Conservation (phyloP, 1,140 invertebrate genomes). For the Lanistes nyassanus region DNA sequence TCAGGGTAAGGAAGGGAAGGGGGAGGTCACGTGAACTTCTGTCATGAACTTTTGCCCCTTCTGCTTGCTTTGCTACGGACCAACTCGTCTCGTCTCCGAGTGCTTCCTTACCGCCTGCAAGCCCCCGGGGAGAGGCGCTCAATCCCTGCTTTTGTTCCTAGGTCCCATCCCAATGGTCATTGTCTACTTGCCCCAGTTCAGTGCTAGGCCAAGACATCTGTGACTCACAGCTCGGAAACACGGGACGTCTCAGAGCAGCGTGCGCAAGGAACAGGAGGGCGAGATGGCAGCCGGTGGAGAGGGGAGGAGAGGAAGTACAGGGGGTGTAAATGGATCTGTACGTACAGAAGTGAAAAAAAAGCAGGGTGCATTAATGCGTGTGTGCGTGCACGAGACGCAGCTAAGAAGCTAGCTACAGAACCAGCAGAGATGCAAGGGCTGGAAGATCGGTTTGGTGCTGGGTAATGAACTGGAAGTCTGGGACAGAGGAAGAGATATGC, state of each 20-base stretch:
- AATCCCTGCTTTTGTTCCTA: background rate
- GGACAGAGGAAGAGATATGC: no score
- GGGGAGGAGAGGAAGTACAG: background rate
- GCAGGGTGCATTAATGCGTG: no score
- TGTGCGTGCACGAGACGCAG: no score
- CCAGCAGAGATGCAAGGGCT: no score
- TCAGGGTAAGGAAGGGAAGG: no score
- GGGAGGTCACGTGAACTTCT: no score
- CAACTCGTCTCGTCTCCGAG: background rate
- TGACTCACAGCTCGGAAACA: conserved; percentile 10
- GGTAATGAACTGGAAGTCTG: no score
- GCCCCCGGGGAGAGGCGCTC: background rate
- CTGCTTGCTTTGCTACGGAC: no score
- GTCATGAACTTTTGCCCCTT: no score
- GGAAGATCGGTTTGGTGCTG: no score
- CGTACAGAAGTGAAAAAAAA: no score
- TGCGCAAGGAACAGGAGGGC: background rate
- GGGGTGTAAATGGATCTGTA: background rate
- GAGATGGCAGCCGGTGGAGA: background rate
- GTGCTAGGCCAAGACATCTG: conserved; percentile 5
- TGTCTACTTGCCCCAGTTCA: background rate
- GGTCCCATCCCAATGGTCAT: conserved; percentile 8
- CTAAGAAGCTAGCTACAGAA: no score
- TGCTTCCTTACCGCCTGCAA: background rate
- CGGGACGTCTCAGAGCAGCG: background rate